These are phyloP conservation scores for Vulpes vulpes DNA, from an alignment of 2,113 vertebrate genomes.

Conservation along the genomic window DNA sequence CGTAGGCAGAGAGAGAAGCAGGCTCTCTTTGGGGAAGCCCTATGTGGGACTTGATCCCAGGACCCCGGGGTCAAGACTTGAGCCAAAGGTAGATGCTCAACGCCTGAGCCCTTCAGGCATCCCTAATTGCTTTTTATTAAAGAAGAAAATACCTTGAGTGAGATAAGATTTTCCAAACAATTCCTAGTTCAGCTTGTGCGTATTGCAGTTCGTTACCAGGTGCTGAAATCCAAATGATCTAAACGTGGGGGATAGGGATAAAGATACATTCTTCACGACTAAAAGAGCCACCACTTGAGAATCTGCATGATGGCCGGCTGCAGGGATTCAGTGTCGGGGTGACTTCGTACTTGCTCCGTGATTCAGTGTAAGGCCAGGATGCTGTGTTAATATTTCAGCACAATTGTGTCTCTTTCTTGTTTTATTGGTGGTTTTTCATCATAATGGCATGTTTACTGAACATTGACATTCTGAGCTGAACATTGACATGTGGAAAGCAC, in stretches of 20 bases:
- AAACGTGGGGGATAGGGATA: background rate
- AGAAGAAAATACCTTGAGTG: background rate
- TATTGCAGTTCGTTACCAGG: background rate
- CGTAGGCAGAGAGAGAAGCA: too few relatives aligned
- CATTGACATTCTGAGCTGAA: too few relatives aligned
- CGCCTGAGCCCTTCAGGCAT: too few relatives aligned
- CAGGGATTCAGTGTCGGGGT: rapidly evolving
- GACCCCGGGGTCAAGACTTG: too few relatives aligned
- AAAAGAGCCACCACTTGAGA: background rate
- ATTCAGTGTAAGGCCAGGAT: background rate
- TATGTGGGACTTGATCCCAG: too few relatives aligned
- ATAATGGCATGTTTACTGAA: too few relatives aligned
- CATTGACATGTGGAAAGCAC: background rate
- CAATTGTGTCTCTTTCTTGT: background rate
- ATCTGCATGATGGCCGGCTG: rapidly evolving
- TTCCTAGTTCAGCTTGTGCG: background rate
- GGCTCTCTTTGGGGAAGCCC: too few relatives aligned
- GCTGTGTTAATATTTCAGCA: background rate
- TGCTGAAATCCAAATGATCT: background rate
- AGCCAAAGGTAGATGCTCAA: too few relatives aligned
- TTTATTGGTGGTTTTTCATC: background rate
- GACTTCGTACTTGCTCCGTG: background rate
- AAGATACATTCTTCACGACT: background rate
- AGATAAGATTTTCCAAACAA: background rate
- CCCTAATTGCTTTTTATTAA: background rate